Percentiles rank a stretch among this genome's conserved stretches.
These are phyloP conservation scores for Baronia brevicornis DNA, from an alignment of 2,888 invertebrate species.

Conservation along the genomic window DNA sequence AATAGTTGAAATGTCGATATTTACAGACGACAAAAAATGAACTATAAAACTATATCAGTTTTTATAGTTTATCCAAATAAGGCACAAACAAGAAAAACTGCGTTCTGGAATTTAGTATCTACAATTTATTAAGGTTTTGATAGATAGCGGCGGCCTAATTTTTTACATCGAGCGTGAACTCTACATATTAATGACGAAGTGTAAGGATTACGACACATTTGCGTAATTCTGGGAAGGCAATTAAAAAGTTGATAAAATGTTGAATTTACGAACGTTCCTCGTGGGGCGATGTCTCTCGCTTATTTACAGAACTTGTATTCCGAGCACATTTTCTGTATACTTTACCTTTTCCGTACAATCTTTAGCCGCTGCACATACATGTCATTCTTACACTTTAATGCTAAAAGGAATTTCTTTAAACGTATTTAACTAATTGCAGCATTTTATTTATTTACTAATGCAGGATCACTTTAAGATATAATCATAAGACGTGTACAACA, in stretches of 20 bases:
- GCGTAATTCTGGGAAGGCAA: constrained; percentile 14
- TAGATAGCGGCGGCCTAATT: constrained; percentile 7
- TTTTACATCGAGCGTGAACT: constrained; percentile 10
- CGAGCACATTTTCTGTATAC: constrained; percentile 2
- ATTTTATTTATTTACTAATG: too few relatives aligned
- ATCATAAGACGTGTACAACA: too few relatives aligned
- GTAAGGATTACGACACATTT: constrained; percentile 13
- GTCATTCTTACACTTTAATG: too few relatives aligned
- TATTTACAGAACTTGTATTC: constrained; percentile 5
- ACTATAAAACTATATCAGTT: constrained; percentile 9
- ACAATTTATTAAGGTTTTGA: constrained; percentile 10
- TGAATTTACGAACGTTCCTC: constrained; percentile 15
- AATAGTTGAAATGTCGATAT: constrained; percentile 3
- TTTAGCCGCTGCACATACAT: too few relatives aligned
- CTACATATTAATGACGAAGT: constrained; percentile 25
- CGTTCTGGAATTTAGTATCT: constrained; percentile 8
- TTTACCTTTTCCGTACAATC: too few relatives aligned
- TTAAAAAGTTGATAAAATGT: constrained; percentile 21
- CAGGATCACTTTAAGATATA: too few relatives aligned
- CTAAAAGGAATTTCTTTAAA: too few relatives aligned
- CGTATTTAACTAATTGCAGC: too few relatives aligned
- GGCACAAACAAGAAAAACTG: constrained; percentile 10
- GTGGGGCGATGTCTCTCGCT: constrained; percentile 1
- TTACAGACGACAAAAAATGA: background rate
- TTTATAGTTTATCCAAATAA: constrained; percentile 8